Evolutionary conservation across 2,888 invertebrate genomes (phyloP).

Genomic region (Leptarthrus brevirostris): DNA sequence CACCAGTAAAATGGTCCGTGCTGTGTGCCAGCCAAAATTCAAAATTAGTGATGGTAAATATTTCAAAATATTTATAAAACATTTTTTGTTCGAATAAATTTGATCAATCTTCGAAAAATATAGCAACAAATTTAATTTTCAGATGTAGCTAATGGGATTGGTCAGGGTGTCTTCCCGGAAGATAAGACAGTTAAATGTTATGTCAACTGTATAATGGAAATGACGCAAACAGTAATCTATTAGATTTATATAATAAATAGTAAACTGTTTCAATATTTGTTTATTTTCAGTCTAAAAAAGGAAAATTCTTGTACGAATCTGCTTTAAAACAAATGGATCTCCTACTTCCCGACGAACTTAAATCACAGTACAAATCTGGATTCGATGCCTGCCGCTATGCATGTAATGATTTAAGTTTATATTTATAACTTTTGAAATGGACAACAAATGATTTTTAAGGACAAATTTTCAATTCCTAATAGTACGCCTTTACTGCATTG

Average conservation of each 20-base stretch:
- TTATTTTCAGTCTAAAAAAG: constrained; percentile 50
- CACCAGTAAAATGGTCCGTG: constrained; percentile 71
- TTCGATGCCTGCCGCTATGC: constrained; percentile 40
- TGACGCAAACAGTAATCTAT: constrained; percentile 65
- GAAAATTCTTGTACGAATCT: constrained; percentile 52
- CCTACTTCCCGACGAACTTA: constrained; percentile 49
- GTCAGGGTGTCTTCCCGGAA: constrained; percentile 49
- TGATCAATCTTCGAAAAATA: neutral
- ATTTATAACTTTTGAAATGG: too few species aligned
- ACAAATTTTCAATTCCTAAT: too few species aligned
- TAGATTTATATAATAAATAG: neutral
- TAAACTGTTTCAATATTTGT: neutral
- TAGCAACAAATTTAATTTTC: neutral
- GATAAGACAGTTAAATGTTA: constrained; percentile 64
- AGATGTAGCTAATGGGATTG: constrained; percentile 49
- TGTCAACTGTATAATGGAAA: constrained; percentile 64
- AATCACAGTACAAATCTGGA: constrained; percentile 34
- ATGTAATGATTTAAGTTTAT: constrained; percentile 51
- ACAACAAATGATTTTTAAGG: too few species aligned
- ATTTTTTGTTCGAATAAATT: neutral
- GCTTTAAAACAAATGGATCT: constrained; percentile 53
- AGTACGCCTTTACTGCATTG: too few species aligned
- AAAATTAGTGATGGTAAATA: constrained; percentile 70
- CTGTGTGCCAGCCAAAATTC: constrained; percentile 72
- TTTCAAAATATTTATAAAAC: neutral